phyloP scores from a whole-genome alignment of 2,888 invertebrate genomes.

The Drosophila limbata region DNA sequence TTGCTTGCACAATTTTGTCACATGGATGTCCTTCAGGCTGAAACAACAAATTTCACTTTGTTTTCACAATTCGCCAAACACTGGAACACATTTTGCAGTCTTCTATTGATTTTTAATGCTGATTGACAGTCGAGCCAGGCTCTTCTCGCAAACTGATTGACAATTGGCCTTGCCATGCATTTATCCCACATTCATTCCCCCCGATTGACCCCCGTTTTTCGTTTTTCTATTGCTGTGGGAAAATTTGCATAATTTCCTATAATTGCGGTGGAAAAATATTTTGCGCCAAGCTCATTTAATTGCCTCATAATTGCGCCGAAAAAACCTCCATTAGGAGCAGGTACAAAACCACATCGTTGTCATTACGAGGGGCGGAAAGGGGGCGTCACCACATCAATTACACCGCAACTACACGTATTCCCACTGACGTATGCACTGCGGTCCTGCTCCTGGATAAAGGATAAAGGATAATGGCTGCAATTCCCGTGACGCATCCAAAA shows the following conservation, averaged over 20 bases:
- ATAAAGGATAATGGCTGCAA: slow-evolving; percentile 62
- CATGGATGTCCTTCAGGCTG: slow-evolving; percentile 52
- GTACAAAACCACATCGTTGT: slow-evolving; percentile 6
- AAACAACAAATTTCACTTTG: slow-evolving; percentile 53
- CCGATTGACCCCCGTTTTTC: neutral
- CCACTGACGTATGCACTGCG: slow-evolving; percentile 43
- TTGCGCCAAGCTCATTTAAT: slow-evolving; percentile 62
- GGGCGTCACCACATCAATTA: slow-evolving; percentile 67
- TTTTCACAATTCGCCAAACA: slow-evolving; percentile 33
- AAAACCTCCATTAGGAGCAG: slow-evolving; percentile 27
- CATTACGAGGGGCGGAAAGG: slow-evolving; percentile 10
- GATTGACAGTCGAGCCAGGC: slow-evolving; percentile 64
- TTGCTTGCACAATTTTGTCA: slow-evolving; percentile 69
- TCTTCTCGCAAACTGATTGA: slow-evolving; percentile 45
- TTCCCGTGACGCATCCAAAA: slow-evolving; percentile 66
- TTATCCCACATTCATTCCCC: slow-evolving; percentile 12
- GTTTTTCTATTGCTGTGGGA: slow-evolving; percentile 19
- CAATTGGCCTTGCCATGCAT: slow-evolving; percentile 49
- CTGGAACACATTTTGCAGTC: slow-evolving; percentile 35
- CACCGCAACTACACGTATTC: slow-evolving; percentile 37
- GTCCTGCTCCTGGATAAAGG: slow-evolving; percentile 30
- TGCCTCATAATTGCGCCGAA: slow-evolving; percentile 60
- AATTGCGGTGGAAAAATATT: slow-evolving; percentile 35
- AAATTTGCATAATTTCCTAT: slow-evolving; percentile 62
- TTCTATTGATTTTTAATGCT: slow-evolving; percentile 75